phyloP scores from a whole-genome alignment of 2,888 invertebrate species.

The Stramonita haemastoma region DNA sequence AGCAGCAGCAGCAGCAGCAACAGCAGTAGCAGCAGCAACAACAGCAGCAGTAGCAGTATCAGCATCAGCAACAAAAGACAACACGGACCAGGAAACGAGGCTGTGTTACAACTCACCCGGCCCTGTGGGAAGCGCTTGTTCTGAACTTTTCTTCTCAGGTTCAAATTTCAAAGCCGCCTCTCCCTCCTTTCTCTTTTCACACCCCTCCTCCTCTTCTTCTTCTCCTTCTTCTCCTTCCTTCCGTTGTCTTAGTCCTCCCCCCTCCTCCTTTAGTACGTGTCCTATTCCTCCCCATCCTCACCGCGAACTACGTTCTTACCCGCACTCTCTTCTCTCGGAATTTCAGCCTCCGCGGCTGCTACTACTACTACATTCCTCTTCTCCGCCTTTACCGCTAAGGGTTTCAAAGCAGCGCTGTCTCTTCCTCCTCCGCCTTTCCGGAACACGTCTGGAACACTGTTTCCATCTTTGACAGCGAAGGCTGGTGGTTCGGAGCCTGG shows the following conservation, averaged over 20 bases:
- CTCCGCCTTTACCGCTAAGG: too few species aligned
- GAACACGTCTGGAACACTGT: not conserved
- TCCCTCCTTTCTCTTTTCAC: not conserved
- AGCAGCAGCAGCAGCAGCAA: not conserved
- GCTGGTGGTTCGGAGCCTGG: not conserved
- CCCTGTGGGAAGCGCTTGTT: not conserved
- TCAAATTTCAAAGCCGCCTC: not conserved
- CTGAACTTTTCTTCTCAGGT: not conserved
- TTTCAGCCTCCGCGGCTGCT: too few species aligned
- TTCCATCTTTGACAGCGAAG: not conserved
- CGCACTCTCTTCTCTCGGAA: too few species aligned
- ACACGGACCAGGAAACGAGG: too few species aligned
- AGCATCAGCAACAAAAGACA: not conserved
- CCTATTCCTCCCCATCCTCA: not conserved
- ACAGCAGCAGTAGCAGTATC: not conserved
- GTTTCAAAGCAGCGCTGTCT: not conserved
- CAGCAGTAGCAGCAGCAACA: not conserved
- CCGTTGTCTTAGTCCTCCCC: not conserved
- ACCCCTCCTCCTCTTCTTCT: not conserved
- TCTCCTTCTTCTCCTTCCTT: not conserved
- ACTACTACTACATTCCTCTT: not conserved
- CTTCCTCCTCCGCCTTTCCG: not conserved
- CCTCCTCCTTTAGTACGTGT: not conserved
- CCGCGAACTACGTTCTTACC: too few species aligned
- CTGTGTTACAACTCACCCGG: not conserved